Evolutionary conservation across 2,888 invertebrate genomes (phyloP).

Genomic region (Meganola albula): DNA sequence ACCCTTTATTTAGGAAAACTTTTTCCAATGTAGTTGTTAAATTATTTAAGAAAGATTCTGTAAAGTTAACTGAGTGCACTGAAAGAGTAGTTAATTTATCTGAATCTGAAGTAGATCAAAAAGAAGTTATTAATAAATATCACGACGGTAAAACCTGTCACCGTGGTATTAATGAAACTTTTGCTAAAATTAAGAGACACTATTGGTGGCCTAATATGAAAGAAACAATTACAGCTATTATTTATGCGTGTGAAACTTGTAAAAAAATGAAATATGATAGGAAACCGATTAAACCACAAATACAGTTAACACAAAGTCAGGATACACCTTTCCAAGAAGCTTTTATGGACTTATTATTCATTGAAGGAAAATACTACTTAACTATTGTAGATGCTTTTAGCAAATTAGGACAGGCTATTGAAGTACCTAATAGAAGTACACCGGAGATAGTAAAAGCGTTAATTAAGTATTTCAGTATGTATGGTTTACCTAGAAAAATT

Average conservation of each 20-base stretch:
- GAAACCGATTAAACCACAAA: not conserved
- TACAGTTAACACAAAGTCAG: not conserved
- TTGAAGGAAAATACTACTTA: constrained; percentile 19
- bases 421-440: constrained; percentile 18
- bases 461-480: constrained; percentile 16
- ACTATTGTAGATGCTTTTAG: constrained; percentile 30
- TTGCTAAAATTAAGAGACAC: constrained; percentile 19
- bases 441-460: constrained; percentile 24
- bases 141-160: constrained; percentile 11
- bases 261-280: constrained; percentile 1
- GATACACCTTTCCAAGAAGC: constrained; percentile 7
- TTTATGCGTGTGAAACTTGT: constrained; percentile 1
- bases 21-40: not conserved
- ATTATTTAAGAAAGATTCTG: constrained; percentile 20
- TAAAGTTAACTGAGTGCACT: constrained; percentile 25
- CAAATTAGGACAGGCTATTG: constrained; percentile 27
- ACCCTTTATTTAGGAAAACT: constrained; percentile 3
- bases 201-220: constrained; percentile 24
- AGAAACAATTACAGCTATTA: constrained; percentile 2
- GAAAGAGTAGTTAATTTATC: constrained; percentile 16
- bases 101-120: no score
- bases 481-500: constrained; percentile 24
- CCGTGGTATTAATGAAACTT: constrained; percentile 14
- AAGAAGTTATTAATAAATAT: constrained; percentile 4
- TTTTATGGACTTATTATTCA: constrained; percentile 19